phyloP scores from a whole-genome alignment of 1,140 invertebrate species.

The Bombus superbus region DNA sequence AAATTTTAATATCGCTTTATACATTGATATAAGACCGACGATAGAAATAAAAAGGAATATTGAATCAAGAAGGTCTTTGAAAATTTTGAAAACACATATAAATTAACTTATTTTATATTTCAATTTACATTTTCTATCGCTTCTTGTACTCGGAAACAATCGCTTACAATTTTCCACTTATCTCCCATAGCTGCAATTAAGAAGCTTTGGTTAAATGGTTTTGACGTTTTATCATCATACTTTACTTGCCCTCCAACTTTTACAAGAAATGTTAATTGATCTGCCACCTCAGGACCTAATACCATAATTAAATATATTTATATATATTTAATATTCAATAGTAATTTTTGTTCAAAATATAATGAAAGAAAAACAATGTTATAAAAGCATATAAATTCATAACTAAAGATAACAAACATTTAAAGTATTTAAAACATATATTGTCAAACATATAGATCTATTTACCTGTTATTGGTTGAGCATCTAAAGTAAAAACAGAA shows the following conservation, averaged over 20 bases:
- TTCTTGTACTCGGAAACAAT: constrained; percentile 91
- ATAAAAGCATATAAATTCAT: neutral
- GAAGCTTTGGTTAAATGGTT: constrained; percentile 91
- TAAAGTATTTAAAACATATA: neutral
- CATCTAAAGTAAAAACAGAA: constrained; percentile 88
- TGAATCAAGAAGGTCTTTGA: constrained; percentile 53
- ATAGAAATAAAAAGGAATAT: constrained; percentile 80
- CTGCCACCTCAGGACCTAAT: constrained; percentile 84
- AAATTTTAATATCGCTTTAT: constrained; percentile 83
- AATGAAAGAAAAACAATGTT: neutral
- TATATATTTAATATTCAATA: neutral
- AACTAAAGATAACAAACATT: constrained; percentile 6
- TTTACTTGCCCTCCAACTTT: constrained; percentile 89
- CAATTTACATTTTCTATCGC: constrained; percentile 61
- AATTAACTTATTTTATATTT: constrained; percentile 15
- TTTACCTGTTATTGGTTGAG: constrained; percentile 89
- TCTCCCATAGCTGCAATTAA: constrained; percentile 91
- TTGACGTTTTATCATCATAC: constrained; percentile 84
- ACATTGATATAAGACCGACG: constrained; percentile 81
- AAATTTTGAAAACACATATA: neutral
- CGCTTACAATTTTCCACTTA: constrained; percentile 95
- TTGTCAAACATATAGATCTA: neutral
- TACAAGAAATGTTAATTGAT: constrained; percentile 89
- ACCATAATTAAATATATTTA: constrained; percentile 10
- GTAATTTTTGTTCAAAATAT: neutral